Conservation (phyloP, 2,113 vertebrate species). For the Pardalotus punctatus region DNA sequence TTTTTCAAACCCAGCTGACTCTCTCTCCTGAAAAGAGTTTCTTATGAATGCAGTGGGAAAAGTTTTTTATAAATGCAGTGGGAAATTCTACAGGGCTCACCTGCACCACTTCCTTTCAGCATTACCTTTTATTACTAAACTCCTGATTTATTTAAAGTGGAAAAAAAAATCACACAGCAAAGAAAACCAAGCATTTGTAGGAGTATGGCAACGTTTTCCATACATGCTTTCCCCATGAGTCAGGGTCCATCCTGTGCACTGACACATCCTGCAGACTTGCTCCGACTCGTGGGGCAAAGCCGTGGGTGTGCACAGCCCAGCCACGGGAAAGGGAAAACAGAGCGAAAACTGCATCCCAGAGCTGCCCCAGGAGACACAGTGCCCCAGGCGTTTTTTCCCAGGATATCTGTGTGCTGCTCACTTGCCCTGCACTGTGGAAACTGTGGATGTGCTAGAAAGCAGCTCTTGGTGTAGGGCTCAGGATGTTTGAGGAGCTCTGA, state of each 20-base stretch:
- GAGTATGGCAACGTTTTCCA: background rate
- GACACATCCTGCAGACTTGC: slow-evolving; percentile 38
- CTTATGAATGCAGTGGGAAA: background rate
- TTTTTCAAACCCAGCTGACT: background rate
- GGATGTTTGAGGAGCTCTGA: background rate
- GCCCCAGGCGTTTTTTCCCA: background rate
- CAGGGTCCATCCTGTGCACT: slow-evolving; percentile 27
- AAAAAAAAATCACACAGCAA: background rate
- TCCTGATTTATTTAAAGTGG: background rate
- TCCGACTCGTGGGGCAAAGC: background rate
- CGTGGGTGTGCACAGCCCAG: background rate
- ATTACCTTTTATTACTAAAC: background rate
- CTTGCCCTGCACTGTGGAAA: background rate
- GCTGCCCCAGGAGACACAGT: accelerated
- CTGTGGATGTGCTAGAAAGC: background rate
- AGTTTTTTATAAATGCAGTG: background rate
- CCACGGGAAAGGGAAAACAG: background rate
- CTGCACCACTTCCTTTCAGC: slow-evolving; percentile 10
- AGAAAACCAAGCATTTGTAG: background rate
- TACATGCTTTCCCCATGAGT: slow-evolving; percentile 18
- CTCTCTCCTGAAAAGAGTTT: background rate
- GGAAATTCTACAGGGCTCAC: background rate
- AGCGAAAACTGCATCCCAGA: background rate
- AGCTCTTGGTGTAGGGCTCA: background rate
- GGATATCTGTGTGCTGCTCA: background rate